Percentiles rank a stretch among this genome's conserved stretches.
phyloP scores from a whole-genome alignment of 2,797 vertebrate species.

The Tapera naevia region DNA sequence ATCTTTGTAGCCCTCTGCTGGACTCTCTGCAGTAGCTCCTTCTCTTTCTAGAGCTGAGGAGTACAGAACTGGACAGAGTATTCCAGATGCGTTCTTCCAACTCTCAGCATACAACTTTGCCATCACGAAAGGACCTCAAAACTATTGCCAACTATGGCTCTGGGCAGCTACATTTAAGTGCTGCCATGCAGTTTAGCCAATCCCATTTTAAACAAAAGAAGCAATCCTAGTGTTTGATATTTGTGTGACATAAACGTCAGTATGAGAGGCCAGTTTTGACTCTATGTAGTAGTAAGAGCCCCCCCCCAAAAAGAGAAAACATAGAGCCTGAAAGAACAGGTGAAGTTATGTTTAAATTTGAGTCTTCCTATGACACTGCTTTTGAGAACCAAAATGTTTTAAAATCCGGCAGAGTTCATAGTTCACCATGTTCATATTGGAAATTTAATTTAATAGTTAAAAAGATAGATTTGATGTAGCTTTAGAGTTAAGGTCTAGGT shows the following conservation, averaged over 20 bases:
- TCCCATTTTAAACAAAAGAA: neutral
- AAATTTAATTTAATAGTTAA: neutral
- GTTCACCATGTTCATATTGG: neutral
- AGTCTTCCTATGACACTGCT: neutral
- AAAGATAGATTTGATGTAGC: neutral
- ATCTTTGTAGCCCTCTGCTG: no score
- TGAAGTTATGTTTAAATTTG: neutral
- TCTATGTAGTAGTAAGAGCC: neutral
- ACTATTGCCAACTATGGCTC: neutral
- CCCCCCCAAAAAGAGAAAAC: neutral
- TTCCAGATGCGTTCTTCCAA: neutral
- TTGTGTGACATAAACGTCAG: neutral
- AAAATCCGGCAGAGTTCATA: neutral
- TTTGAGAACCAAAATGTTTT: neutral
- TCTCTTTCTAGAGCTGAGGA: no score
- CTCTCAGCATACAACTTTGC: neutral
- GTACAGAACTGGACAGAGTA: no score
- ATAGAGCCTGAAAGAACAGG: neutral
- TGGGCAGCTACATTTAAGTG: neutral
- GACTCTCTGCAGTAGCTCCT: no score
- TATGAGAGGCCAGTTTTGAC: neutral
- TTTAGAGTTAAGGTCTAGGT: neutral
- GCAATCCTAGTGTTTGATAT: neutral
- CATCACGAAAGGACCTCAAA: neutral
- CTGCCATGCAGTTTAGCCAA: neutral